Evolutionary conservation across 2,888 invertebrate genomes (phyloP), one percentile per base, ranked within the genome.

Genomic region (Rosalia funebris): DNA sequence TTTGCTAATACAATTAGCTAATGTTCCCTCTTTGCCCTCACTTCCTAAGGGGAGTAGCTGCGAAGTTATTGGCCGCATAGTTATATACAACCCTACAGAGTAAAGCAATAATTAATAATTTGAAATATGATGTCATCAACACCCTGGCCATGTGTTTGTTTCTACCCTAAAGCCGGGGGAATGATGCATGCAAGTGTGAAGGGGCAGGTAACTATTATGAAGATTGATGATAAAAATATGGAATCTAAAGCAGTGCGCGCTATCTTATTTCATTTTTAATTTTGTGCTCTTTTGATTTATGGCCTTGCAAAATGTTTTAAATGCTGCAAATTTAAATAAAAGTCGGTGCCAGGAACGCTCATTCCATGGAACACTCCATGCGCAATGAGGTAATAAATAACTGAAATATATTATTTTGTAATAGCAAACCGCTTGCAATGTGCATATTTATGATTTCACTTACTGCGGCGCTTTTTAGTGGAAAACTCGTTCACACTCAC

Each of bases 101-200:
- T 63, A 67, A 69, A 66, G 69, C 65, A 70, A 76, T 78, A 78
- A 77, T 78, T 76, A 78, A 75, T 77, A 76, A 73, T 71, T 71
- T 77, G 74, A 77, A 76, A 75, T 77, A 78, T 76, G 70, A 70
- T 72, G 74, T 76, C 77, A 76, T 78, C 76, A 78, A 73, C 77
- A 77, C 74, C 75, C 73, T 58, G 71, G 75, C 76, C 77, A 77
- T 77, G 77, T 77, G 78, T 75, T 77, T 70, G 68, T 65, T 68
- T 71, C 68, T 69, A 66, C 66, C 63, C 69, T 64, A 39, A 50
- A 34, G 11, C 45, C 36, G 14, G 32, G 54, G 52, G n/a, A n/a
- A 25, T 46, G 36, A 44, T 37, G 37, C 70, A 68, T 69, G 69
- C 68, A 65, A 60, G 62, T 58, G 57, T 62, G 63, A 68, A 63